Evolutionary conservation across 2,797 vertebrate species (phyloP).

Genomic region (Coluber constrictor): DNA sequence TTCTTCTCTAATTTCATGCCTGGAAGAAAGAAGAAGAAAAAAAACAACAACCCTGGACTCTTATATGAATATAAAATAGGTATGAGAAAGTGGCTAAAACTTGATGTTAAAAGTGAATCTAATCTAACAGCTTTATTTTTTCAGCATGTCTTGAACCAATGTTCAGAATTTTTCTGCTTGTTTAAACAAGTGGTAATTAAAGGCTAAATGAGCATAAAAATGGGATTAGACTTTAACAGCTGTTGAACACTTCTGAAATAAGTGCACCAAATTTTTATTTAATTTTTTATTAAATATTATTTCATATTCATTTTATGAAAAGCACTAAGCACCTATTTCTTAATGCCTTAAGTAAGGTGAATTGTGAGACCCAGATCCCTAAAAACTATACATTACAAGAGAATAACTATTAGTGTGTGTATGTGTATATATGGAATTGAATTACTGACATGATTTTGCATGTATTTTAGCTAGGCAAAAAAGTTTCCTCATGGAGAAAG

Average conservation of each 20-base stretch:
- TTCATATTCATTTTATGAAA: constrained; percentile 24
- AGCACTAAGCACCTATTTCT: neutral
- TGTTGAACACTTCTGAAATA: constrained; percentile 5
- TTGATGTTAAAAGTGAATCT: neutral
- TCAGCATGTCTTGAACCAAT: neutral
- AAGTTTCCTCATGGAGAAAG: neutral
- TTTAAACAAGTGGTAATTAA: neutral
- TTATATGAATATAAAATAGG: constrained; percentile 12
- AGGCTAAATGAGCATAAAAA: neutral
- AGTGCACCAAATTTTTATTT: constrained; percentile 41
- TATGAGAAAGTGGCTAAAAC: constrained; percentile 1
- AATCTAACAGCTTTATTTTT: neutral
- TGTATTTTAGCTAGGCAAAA: neutral
- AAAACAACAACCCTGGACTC: constrained; percentile 1
- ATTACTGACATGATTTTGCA: constrained; percentile 9
- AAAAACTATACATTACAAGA: constrained; percentile 45
- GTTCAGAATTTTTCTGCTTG: neutral
- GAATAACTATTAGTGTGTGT: constrained; percentile 15
- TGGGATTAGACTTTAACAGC: neutral
- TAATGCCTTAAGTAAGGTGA: constrained; percentile 3
- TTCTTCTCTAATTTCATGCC: constrained; percentile 26
- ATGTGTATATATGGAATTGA: neutral
- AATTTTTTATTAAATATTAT: constrained; percentile 36
- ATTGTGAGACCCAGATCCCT: constrained; percentile 22
- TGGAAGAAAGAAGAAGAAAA: constrained; percentile 28